These are phyloP conservation scores for Malurus alboscapulatus DNA, from an alignment of 2,113 vertebrate species.

Conservation along the genomic window DNA sequence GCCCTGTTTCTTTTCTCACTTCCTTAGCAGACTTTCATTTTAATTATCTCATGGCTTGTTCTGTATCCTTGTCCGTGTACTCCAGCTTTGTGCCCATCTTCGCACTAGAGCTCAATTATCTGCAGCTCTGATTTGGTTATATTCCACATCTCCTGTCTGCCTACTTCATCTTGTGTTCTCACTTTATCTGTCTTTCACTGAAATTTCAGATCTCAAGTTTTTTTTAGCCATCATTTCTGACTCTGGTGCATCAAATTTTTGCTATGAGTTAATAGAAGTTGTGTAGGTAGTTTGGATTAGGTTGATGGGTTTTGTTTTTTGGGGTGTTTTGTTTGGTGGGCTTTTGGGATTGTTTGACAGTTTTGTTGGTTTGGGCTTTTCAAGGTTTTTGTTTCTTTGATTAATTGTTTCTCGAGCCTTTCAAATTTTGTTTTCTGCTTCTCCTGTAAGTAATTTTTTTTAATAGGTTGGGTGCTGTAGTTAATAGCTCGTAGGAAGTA, in stretches of 20 bases:
- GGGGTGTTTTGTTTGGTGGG: too few relatives aligned
- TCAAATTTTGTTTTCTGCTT: neutral
- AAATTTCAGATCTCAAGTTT: neutral
- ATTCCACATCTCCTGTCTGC: neutral
- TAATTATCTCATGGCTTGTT: neutral
- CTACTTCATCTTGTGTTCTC: neutral
- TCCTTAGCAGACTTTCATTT: neutral
- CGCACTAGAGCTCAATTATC: neutral
- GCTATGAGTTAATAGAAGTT: neutral
- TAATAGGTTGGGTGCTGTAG: neutral
- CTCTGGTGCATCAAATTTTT: neutral
- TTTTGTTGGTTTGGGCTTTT: neutral
- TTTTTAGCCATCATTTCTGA: neutral
- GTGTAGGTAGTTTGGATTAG: neutral
- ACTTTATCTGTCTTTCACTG: neutral
- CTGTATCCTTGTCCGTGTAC: fast-evolving
- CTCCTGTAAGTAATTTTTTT: neutral
- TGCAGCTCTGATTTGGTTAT: neutral
- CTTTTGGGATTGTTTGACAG: neutral
- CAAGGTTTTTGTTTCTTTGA: neutral
- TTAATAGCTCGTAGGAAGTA: neutral
- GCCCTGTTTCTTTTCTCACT: neutral
- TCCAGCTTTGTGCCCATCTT: neutral
- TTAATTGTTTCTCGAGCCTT: neutral
- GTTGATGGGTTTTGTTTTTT: too few relatives aligned